Conservation (phyloP, 1,140 invertebrate species). For the Popillia japonica region DNA sequence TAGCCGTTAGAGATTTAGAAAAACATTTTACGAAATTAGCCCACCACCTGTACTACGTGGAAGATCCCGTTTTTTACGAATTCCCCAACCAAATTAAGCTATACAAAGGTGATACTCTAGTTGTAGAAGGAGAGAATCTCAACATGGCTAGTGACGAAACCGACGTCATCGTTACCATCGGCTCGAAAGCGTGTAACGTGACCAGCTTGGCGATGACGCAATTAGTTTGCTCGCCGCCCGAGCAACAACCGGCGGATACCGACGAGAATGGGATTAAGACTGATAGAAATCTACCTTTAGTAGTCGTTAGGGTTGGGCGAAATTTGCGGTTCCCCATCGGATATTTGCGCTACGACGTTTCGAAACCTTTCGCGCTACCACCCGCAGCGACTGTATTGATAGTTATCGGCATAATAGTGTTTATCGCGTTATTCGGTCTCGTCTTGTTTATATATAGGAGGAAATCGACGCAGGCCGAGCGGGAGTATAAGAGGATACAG, state of each 20-base stretch:
- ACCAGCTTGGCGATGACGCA: constrained; percentile 89
- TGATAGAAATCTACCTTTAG: constrained; percentile 80
- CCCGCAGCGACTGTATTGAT: constrained; percentile 88
- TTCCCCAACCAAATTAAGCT: constrained; percentile 88
- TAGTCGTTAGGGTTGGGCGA: constrained; percentile 88
- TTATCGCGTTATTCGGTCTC: constrained; percentile 68
- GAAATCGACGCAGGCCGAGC: constrained; percentile 93
- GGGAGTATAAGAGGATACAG: constrained; percentile 97
- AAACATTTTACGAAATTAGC: constrained; percentile 84
- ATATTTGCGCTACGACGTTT: constrained; percentile 87
- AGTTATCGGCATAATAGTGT: constrained; percentile 81
- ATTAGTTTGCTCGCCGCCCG: constrained; percentile 89
- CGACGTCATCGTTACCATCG: constrained; percentile 94
- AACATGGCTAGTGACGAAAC: constrained; percentile 91
- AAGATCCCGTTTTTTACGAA: constrained; percentile 90
- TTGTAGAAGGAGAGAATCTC: constrained; percentile 94
- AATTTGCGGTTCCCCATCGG: constrained; percentile 88
- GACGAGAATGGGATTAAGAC: constrained; percentile 84
- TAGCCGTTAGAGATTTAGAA: constrained; percentile 85
- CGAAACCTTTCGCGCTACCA: constrained; percentile 83
- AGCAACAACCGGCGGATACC: constrained; percentile 82
- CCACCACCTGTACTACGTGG: constrained; percentile 85
- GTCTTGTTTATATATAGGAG: constrained; percentile 70
- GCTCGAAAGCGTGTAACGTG: constrained; percentile 87
- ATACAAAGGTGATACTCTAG: constrained; percentile 93